phyloP scores from a whole-genome alignment of 2,113 vertebrate genomes.

The Numenius arquata region DNA sequence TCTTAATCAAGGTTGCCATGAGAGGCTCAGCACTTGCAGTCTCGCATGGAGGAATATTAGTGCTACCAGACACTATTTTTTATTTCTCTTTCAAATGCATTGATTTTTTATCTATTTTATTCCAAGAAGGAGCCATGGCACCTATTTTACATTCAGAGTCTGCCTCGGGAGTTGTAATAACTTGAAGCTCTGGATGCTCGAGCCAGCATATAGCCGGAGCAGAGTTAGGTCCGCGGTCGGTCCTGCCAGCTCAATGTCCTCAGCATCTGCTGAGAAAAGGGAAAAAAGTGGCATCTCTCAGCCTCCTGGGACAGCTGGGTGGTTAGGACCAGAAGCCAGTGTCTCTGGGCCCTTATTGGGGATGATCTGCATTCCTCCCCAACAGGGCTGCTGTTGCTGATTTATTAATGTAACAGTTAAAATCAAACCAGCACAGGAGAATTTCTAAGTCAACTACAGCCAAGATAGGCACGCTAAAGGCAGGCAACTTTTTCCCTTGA shows the following conservation, averaged over 20 bases:
- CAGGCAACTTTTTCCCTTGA: background rate
- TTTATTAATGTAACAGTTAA: background rate
- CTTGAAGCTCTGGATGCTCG: background rate
- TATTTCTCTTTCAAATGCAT: slow-evolving; percentile 40
- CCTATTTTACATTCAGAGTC: slow-evolving; percentile 26
- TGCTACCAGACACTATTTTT: background rate
- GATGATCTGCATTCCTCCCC: background rate
- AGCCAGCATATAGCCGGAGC: background rate
- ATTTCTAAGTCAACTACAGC: background rate
- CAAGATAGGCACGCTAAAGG: background rate
- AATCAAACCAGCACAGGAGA: background rate
- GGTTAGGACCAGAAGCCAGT: background rate
- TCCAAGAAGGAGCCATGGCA: background rate
- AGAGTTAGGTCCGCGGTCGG: fast-evolving
- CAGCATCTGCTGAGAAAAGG: background rate
- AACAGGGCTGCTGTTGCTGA: background rate
- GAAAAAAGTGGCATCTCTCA: background rate
- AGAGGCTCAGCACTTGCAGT: background rate
- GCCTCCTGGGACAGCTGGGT: background rate
- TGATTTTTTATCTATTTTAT: slow-evolving; percentile 25
- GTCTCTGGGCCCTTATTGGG: background rate
- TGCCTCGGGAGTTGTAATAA: background rate
- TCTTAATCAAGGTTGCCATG: background rate
- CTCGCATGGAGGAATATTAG: background rate
- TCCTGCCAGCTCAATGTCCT: slow-evolving; percentile 9